phyloP scores from a whole-genome alignment of 2,888 invertebrate genomes.

The Mylabris sibirica region DNA sequence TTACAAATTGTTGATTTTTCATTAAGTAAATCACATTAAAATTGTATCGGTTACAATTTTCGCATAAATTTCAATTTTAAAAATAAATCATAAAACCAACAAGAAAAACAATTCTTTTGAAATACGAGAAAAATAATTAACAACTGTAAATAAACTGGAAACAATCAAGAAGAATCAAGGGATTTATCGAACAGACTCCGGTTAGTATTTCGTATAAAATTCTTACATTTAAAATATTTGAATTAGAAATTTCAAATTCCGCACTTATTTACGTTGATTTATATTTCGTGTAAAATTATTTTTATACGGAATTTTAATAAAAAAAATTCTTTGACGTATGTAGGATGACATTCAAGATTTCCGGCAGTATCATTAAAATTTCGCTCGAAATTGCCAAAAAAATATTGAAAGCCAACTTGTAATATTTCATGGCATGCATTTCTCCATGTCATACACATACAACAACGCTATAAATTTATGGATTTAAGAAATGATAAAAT shows the following conservation, averaged over 20 bases:
- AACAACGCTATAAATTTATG: not conserved
- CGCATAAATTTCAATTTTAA: not conserved
- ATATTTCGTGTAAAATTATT: not conserved
- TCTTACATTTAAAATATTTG: not conserved
- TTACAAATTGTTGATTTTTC: not conserved
- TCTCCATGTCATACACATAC: not conserved
- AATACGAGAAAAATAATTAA: not conserved
- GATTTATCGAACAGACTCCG: not conserved
- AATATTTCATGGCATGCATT: not conserved
- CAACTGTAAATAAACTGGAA: not conserved
- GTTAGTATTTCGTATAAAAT: not conserved
- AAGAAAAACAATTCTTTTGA: not conserved
- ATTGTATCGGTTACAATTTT: too few relatives aligned
- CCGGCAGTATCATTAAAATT: constrained; percentile 17
- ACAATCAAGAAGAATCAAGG: not conserved
- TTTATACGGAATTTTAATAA: not conserved
- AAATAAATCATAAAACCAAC: not conserved
- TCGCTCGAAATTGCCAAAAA: constrained; percentile 26
- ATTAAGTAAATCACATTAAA: not conserved
- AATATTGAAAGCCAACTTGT: constrained; percentile 25
- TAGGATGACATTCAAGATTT: constrained; percentile 8
- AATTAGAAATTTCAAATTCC: not conserved
- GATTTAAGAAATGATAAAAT: constrained; percentile 3
- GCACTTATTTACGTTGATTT: not conserved
- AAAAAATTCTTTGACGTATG: constrained; percentile 23